These are phyloP conservation scores for Mesitornis unicolor DNA, from an alignment of 2,113 vertebrate genomes.

Conservation along the genomic window DNA sequence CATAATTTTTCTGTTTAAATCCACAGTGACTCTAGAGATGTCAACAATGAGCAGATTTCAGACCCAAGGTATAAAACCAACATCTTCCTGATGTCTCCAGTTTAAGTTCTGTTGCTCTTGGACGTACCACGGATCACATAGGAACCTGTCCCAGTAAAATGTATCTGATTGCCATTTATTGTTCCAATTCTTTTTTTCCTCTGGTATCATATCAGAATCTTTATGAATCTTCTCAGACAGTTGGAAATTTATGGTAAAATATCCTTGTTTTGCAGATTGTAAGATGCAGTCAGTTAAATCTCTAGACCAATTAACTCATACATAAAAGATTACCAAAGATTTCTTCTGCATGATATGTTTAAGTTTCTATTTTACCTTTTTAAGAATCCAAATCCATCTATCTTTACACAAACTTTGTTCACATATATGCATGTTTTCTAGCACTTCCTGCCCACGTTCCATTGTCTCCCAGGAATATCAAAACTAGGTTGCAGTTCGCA, in stretches of 20 bases:
- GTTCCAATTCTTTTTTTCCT: not conserved
- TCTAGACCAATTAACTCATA: not conserved
- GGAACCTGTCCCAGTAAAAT: not conserved
- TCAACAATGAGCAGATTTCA: not conserved
- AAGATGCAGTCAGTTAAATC: not conserved
- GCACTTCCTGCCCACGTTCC: not conserved
- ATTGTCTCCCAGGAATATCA: not conserved
- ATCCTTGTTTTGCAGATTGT: not conserved
- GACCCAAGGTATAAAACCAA: not conserved
- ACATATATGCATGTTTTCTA: not conserved
- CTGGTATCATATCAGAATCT: not conserved
- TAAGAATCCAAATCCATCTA: not conserved
- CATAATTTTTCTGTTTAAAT: not conserved
- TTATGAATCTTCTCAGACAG: not conserved
- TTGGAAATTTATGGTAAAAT: not conserved
- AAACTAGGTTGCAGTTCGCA: not conserved
- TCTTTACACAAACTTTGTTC: not conserved
- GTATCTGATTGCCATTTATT: not conserved
- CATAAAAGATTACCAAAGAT: not conserved
- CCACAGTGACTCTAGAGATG: not conserved
- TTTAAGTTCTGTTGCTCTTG: not conserved
- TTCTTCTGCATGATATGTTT: not conserved
- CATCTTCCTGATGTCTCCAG: not conserved
- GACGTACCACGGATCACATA: not conserved
- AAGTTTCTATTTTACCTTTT: not conserved